These are phyloP conservation scores for Pasiphila rectangulata DNA, from an alignment of 2,888 invertebrate species.

Conservation along the genomic window DNA sequence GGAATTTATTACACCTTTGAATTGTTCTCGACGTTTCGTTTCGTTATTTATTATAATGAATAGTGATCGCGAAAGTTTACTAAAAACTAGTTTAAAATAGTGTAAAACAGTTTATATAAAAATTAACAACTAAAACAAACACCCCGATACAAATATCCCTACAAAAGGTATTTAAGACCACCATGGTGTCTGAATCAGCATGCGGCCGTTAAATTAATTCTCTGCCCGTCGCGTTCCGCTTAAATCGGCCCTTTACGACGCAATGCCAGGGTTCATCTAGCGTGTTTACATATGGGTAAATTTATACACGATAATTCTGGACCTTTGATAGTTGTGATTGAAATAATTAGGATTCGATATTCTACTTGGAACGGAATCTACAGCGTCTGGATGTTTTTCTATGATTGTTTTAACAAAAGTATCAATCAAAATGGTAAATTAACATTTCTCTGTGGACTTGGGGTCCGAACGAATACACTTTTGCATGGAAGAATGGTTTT, in stretches of 20 bases:
- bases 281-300: background rate
- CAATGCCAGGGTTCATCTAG: conserved; percentile 9
- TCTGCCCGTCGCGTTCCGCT: conserved; percentile 4
- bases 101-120: background rate
- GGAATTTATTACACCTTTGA: too few species aligned
- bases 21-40: too few species aligned
- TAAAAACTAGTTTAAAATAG: too few species aligned
- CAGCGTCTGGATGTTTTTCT: too few species aligned
- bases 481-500: too few species aligned
- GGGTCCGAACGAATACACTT: too few species aligned
- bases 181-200: conserved; percentile 21
- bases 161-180: conserved; percentile 22
- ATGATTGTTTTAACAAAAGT: too few species aligned
- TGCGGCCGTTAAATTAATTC: conserved; percentile 27
- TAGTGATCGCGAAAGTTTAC: too few species aligned
- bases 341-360: background rate
- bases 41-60: too few species aligned
- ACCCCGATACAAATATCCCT: background rate
- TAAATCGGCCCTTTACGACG: conserved; percentile 20
- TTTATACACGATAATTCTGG: background rate
- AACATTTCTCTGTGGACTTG: too few species aligned
- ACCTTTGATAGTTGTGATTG: background rate
- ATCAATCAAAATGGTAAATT: too few species aligned
- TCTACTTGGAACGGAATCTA: too few species aligned
- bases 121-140: background rate